Percentiles rank a stretch among this genome's conserved stretches.
Conservation (phyloP, 2,113 vertebrate species). For the Aythya baeri region DNA sequence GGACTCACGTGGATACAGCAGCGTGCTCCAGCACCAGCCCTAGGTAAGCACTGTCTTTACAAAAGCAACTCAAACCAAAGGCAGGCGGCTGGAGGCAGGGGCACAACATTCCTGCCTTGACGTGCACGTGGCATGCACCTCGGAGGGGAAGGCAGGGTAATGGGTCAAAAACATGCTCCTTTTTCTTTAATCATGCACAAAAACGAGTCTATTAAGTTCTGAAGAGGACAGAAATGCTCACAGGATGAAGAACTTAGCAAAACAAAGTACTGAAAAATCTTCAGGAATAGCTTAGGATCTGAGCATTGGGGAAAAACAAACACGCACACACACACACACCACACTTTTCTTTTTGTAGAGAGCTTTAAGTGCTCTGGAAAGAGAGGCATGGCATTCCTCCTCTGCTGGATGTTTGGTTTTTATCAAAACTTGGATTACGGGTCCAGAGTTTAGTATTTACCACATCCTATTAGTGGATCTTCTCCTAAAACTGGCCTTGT, state of each 20-base stretch:
- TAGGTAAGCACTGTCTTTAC: neutral
- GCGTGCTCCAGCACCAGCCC: neutral
- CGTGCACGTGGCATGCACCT: neutral
- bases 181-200: neutral
- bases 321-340: neutral
- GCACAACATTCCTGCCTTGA: neutral
- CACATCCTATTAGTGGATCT: neutral
- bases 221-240: neutral
- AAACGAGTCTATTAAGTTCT: neutral
- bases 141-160: neutral
- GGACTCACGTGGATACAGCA: neutral
- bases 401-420: neutral
- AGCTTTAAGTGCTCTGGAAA: neutral
- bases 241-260: neutral
- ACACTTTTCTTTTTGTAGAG: neutral
- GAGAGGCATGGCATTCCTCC: neutral
- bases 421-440: neutral
- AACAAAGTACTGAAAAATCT: neutral
- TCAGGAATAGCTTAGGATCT: neutral
- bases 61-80: neutral
- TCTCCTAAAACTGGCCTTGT: neutral
- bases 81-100: neutral
- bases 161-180: too few relatives aligned
- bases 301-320: neutral
- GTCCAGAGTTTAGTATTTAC: neutral